Percentiles rank a stretch among this genome's conserved stretches.
These are phyloP conservation scores for Sebastiscus tertius DNA, from an alignment of 2,797 vertebrate species.

Conservation along the genomic window DNA sequence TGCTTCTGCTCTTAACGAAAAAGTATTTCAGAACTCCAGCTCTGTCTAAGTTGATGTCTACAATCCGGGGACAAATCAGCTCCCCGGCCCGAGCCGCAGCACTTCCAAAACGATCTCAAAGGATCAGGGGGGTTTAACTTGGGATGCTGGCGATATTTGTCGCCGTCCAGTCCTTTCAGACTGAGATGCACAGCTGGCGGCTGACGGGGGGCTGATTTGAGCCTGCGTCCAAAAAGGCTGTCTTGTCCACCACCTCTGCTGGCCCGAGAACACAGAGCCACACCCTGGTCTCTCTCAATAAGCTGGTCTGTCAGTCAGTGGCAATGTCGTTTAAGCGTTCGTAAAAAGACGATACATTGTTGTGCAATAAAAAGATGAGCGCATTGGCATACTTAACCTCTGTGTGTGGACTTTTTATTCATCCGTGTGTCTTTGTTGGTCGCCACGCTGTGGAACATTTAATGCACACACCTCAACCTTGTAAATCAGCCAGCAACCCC, in stretches of 20 bases:
- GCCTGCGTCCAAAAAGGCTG: slow-evolving; percentile 69
- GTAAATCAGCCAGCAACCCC: slow-evolving; percentile 50
- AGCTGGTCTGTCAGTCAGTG: slow-evolving; percentile 84
- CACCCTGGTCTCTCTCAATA: slow-evolving; percentile 82
- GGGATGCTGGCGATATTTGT: slow-evolving; percentile 23
- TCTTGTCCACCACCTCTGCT: slow-evolving; percentile 78
- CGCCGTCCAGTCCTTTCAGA: slow-evolving; percentile 42
- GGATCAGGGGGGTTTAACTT: slow-evolving; percentile 21
- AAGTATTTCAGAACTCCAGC: slow-evolving; percentile 62
- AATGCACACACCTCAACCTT: slow-evolving; percentile 44
- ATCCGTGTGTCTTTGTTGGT: slow-evolving; percentile 11
- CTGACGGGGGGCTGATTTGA: slow-evolving; percentile 60
- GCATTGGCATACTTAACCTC: slow-evolving; percentile 82
- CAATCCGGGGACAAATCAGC: slow-evolving; percentile 69
- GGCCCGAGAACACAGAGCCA: slow-evolving; percentile 74
- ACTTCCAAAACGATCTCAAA: slow-evolving; percentile 53
- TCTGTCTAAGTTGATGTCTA: slow-evolving; percentile 79
- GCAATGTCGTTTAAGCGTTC: slow-evolving; percentile 85
- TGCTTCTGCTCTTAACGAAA: slow-evolving; percentile 66
- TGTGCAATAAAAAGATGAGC: slow-evolving; percentile 88
- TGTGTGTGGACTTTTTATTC: slow-evolving; percentile 66
- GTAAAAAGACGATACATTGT: slow-evolving; percentile 85
- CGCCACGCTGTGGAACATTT: slow-evolving; percentile 3
- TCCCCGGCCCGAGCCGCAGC: slow-evolving; percentile 38
- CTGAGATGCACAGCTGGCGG: slow-evolving; percentile 45